A percentile compares a stretch with the other conserved stretches of the same genome.
Evolutionary conservation across 2,113 vertebrate genomes (phyloP).

Genomic region (Redunca redunca): DNA sequence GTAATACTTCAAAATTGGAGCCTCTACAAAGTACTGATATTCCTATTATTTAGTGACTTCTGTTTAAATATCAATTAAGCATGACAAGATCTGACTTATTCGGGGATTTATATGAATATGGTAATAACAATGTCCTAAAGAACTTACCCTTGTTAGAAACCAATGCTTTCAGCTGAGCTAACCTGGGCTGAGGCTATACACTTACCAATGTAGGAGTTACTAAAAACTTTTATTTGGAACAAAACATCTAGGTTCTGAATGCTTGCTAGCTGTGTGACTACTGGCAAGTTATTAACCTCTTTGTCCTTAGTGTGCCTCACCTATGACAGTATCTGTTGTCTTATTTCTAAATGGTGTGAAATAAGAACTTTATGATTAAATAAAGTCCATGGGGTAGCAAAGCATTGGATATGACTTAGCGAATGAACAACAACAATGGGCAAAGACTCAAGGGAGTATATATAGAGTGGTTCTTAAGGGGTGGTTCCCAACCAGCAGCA

Average conservation of each 20-base stretch:
- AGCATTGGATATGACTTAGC: not conserved
- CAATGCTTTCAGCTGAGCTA: not conserved
- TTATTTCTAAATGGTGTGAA: not conserved
- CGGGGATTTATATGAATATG: not conserved
- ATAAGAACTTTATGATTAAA: not conserved
- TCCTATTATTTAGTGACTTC: not conserved
- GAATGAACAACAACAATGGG: not conserved
- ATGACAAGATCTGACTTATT: constrained; percentile 6
- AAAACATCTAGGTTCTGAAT: constrained; percentile 18
- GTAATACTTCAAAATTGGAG: constrained; percentile 21
- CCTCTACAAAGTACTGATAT: not conserved
- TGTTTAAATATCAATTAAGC: constrained; percentile 3
- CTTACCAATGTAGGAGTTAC: not conserved
- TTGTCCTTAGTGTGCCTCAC: not conserved
- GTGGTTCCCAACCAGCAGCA: not conserved
- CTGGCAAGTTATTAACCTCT: not conserved
- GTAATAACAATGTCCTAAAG: not conserved
- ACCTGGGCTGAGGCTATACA: not conserved
- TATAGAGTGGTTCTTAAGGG: not conserved
- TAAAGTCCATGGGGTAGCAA: not conserved
- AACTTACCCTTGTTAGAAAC: not conserved
- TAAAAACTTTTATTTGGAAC: not conserved
- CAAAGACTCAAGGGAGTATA: not conserved
- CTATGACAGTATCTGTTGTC: not conserved
- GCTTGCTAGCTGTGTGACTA: not conserved